These are phyloP conservation scores for Ardeotis arabs DNA, from an alignment of 2,113 vertebrate species.

Conservation along the genomic window DNA sequence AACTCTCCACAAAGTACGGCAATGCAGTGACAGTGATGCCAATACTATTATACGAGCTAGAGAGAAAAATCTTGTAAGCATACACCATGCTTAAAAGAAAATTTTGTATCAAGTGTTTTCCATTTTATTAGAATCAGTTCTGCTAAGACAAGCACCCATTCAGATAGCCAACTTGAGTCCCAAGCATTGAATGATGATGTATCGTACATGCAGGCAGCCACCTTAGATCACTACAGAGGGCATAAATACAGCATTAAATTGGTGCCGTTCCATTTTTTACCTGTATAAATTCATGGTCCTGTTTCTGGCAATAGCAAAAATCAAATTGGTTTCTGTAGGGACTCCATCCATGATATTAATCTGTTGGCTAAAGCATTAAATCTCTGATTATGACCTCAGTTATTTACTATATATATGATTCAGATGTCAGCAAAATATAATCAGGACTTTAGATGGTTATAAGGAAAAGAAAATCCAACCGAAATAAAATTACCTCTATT, in stretches of 20 bases:
- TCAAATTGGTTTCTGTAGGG: neutral
- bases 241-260: neutral
- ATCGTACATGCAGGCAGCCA: neutral
- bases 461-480: neutral
- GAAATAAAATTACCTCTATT: neutral
- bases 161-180: neutral
- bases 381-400: neutral
- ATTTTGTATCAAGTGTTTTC: neutral
- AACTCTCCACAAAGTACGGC: neutral
- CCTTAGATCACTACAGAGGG: neutral
- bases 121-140: neutral
- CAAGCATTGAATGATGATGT: neutral
- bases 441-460: neutral
- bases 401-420: neutral
- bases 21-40: neutral
- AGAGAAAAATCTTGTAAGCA: neutral
- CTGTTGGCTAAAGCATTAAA: neutral
- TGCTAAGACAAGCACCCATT: neutral
- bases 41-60: neutral
- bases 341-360: neutral
- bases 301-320: neutral
- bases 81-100: neutral
- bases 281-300: neutral
- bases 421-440: neutral
- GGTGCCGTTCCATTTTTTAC: neutral